Base-by-base conservation (phyloP, 2,797 vertebrate species). In the Scolopax rusticola region DNA sequence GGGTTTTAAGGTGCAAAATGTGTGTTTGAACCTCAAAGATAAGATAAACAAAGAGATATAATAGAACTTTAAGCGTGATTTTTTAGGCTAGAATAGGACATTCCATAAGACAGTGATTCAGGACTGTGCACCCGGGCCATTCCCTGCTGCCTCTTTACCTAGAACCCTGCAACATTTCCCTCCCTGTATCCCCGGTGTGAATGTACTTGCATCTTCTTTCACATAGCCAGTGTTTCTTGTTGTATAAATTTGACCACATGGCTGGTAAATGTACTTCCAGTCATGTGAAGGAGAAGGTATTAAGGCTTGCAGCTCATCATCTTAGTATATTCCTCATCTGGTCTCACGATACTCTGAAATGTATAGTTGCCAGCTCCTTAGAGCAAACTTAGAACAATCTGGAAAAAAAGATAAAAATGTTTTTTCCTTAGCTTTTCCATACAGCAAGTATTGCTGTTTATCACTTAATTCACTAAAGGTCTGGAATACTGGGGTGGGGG, bases 161-260 rank as follows among this genome's bases (percentile, higher is more conserved):
- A n/a, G 17, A 89, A 53, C 40, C 5, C 56, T 71, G 38, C 18
- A 64, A 17, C 20, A 33, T 68, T 60, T 74, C 38, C 11, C 8
- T 75, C 15, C 19, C 10, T 78, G 2, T 13, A 7, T 17, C 5
- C 6, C 36, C 70, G 69, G 11, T 43, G 59, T 82, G 47, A 11
- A 21, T 53, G 32, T 40, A 41, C 14, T 64, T 78, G 6, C 15
- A 20, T 75, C 54, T 85, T 80, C 68, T 36, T 80, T 85, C 16
- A 12, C 3, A 2, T 30, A 84, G 56, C 56, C 53, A 48, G 8
- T 33, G 23, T 68, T 80, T 51, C 36, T 33, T 73, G 18, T 71
- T 0, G 0, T 28, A 2, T 92, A 65, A 51, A n/a, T 90, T 41
- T 50, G 36, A 54, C 25, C 32, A 15, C 4, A 5, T 56, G 30